A percentile compares a stretch with the other conserved stretches of the same genome.
These are phyloP conservation scores for Gorsachius magnificus DNA, from an alignment of 2,797 vertebrate species.

Conservation along the genomic window DNA sequence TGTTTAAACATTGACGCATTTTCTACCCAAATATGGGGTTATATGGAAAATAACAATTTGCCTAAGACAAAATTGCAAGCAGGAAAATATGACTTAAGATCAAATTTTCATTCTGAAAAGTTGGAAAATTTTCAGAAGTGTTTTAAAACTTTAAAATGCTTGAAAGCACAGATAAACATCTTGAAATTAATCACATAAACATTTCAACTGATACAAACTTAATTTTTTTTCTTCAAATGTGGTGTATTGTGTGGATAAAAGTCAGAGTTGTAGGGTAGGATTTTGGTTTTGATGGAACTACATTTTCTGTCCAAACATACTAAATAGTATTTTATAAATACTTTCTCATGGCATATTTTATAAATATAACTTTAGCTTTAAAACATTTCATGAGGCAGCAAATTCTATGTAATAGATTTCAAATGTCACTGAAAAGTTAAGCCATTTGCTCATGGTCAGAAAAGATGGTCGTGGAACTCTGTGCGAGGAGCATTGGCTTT, in stretches of 20 bases:
- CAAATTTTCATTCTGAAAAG: not conserved
- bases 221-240: not conserved
- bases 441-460: not conserved
- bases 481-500: accelerated
- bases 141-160: not conserved
- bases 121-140: not conserved
- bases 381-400: not conserved
- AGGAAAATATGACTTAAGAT: not conserved
- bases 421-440: not conserved
- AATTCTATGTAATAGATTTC: not conserved
- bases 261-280: not conserved
- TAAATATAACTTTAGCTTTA: not conserved
- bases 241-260: not conserved
- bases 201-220: not conserved
- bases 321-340: not conserved
- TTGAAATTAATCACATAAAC: not conserved
- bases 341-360: not conserved
- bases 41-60: not conserved
- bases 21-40: not conserved
- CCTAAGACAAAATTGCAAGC: not conserved
- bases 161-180: not conserved
- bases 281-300: not conserved
- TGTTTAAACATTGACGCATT: not conserved
- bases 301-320: not conserved
- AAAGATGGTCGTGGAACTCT: not conserved